Evolutionary conservation across 2,113 vertebrate species (phyloP), one percentile per base, ranked within the genome.

Genomic region (Chloroceryle aenea): DNA sequence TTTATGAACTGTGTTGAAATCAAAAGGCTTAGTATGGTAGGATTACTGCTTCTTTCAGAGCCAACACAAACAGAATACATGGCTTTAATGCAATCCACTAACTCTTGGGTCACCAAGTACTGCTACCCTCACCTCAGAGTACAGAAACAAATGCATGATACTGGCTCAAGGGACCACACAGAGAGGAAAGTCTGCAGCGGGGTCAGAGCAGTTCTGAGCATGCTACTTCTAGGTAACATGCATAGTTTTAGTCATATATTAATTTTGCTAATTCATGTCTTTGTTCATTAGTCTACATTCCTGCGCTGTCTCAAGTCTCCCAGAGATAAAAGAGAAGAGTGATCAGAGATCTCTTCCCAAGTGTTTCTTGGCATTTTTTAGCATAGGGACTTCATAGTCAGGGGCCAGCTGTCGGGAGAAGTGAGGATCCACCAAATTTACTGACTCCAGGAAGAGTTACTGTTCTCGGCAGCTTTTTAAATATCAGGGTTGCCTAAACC

Each of bases 401-500:
- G 47, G 59, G 67, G 13, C 56, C 89, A 32, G 32, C 63, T 95
- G 85, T 96, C 81, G 85, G 64, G 27, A 62, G 34, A 56, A 72
- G 40, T 86, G 79, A 93, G 68, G 16, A 84, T 43, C 69, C 88
- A 72, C 87, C 89, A 77, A 91, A 92, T 90, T 77, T 74, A 95
- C 61, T 26, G 69, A 84, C 85, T 95, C 30, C 56, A 40, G 64
- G 40, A 81, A 78, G 38, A 86, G 79, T 91, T 88, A 79, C 75
- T 73, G 62, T 89, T 90, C 86, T 93, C 67, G 94, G 74, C 83
- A 85, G 85, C 76, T 97, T 93, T 94, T 80, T 69, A 90, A 93
- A 93, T 74, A 93, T 48, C 82, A 84, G 84, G 17, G 64, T 88
- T 87, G 83, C 47, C 85, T 82, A 85, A 95, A 91, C 90, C 94